Base-by-base conservation (phyloP, 2,888 invertebrate genomes). In the Tenthredo distinguenda region DNA sequence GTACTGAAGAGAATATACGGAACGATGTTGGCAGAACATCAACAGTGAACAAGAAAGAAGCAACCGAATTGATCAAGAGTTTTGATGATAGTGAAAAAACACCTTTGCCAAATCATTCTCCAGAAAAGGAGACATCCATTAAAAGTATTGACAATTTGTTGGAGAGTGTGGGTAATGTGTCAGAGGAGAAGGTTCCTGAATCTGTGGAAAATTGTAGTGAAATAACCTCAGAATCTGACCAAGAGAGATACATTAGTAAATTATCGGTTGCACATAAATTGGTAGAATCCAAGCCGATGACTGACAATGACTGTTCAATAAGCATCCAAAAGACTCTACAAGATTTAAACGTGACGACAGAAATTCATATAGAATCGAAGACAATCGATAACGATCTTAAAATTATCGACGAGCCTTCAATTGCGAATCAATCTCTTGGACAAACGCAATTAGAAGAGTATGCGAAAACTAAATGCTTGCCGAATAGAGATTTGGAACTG, bases 241-340 rank as follows among this genome's bases (percentile, higher is more conserved):
- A 58, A 62, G 37, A 37, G 21, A 81, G 21, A 81, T 43, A 62
- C 26, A 62, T 10, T 15, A 21, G 21, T 21, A 21, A 21, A 50
- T 47, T 76, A 26, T 47, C 47, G 50, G 43, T 6, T 47, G 26
- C 21, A 26, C 26, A 26, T 26, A 26, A 26, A 3, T 21, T 15
- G 62, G 6, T 21, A 12, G 81, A 81, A 58, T 12, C 37, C 0
- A 40, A 81, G 40, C 37, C 40, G 5, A 21, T 2, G n/a, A n/a
- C 40, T 37, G 40, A 50, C 0, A 81, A n/a, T 15, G 58, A 81
- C 21, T 12, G 81, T 40, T 62, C 21, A 21, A 37, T 21, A 43
- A 62, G 37, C 40, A 26, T 37, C n/a, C n/a, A 58, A 81, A 62
- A 81, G 6, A 55, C 47, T 55, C 55, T 55, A 18, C 77, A 77